Percentiles rank a stretch among this genome's conserved stretches.
Conservation (phyloP, 2,888 invertebrate genomes). For the Cancer borealis region DNA sequence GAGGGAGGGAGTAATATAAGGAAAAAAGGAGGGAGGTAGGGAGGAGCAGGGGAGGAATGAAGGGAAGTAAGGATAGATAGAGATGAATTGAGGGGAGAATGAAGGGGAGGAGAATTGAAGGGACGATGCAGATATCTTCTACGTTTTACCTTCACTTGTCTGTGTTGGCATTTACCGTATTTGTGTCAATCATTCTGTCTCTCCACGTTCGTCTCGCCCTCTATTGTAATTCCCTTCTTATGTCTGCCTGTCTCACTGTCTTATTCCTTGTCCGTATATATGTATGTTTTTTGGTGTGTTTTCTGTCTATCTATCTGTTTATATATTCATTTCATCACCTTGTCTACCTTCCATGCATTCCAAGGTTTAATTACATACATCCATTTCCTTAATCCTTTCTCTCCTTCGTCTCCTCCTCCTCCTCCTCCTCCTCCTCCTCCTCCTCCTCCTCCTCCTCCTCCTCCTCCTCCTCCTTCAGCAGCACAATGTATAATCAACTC, state of each 20-base stretch:
- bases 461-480: neutral
- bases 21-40: no score
- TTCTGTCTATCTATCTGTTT: neutral
- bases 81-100: no score
- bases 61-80: no score
- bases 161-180: no score
- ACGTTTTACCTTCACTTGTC: no score
- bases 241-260: neutral
- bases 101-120: no score
- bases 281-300: neutral
- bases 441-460: neutral
- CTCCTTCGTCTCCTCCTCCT: neutral
- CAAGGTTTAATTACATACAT: neutral
- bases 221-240: neutral
- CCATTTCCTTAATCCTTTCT: neutral
- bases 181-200: no score
- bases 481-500: neutral
- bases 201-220: no score
- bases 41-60: no score
- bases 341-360: neutral
- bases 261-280: neutral
- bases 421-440: neutral
- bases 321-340: neutral
- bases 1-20: no score
- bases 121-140: no score